phyloP scores from a whole-genome alignment of 2,113 vertebrate species.

The Hucho hucho region DNA sequence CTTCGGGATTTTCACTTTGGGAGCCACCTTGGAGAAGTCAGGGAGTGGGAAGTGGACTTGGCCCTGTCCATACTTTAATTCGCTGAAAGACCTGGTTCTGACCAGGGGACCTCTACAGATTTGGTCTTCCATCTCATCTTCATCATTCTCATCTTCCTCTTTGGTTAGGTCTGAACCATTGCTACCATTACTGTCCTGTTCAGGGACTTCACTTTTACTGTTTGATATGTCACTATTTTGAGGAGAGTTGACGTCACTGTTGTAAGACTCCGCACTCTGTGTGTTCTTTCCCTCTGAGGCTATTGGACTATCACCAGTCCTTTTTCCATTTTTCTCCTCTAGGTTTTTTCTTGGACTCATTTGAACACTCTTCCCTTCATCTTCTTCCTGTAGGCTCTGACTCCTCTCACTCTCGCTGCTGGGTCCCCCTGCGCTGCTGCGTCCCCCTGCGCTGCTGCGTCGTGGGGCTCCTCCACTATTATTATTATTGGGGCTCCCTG shows the following conservation, averaged over 20 bases:
- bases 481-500: neutral
- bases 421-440: neutral
- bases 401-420: constrained; percentile 4
- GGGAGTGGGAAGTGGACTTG: constrained; percentile 73
- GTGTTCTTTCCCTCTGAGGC: constrained; percentile 11
- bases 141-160: neutral
- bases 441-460: neutral
- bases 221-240: constrained; percentile 19
- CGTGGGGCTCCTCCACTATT: neutral
- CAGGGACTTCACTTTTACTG: constrained; percentile 15
- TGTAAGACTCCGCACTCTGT: neutral
- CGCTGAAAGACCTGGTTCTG: constrained; percentile 57
- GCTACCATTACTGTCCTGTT: constrained; percentile 13
- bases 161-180: neutral
- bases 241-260: constrained; percentile 15
- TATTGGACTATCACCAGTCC: constrained; percentile 2
- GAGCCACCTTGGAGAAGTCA: constrained; percentile 73
- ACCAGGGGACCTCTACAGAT: constrained; percentile 44
- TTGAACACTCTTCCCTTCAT: neutral
- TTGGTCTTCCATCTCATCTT: constrained; percentile 15
- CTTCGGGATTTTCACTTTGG: constrained; percentile 78
- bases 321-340: neutral
- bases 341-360: neutral
- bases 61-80: constrained; percentile 71
- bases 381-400: neutral